These are phyloP conservation scores for Iselma pallidipennis DNA, from an alignment of 2,888 invertebrate species.

Conservation along the genomic window DNA sequence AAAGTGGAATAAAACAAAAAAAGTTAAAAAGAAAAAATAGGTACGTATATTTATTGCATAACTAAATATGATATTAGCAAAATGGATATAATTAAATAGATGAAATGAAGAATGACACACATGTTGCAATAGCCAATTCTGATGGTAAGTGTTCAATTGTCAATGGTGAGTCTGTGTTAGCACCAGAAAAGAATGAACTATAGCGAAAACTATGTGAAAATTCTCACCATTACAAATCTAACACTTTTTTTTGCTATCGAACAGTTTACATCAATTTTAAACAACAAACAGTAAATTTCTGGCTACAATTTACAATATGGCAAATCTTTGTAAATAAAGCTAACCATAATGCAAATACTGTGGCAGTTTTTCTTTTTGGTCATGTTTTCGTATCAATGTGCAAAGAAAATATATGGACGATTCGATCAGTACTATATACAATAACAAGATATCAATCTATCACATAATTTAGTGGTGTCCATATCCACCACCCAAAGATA, in stretches of 20 bases:
- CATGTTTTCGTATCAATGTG: slow-evolving; percentile 19
- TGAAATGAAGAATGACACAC: slow-evolving; percentile 25
- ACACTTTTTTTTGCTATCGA: slow-evolving; percentile 9
- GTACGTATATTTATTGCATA: slow-evolving; percentile 22
- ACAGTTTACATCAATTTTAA: not conserved
- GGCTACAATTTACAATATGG: slow-evolving; percentile 15
- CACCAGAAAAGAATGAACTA: not conserved
- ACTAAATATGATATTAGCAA: slow-evolving; percentile 13
- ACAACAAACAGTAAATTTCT: slow-evolving; percentile 16
- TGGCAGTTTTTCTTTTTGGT: not conserved
- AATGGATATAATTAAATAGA: slow-evolving; percentile 11
- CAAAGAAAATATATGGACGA: slow-evolving; percentile 10
- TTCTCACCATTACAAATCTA: slow-evolving; percentile 14
- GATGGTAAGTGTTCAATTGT: slow-evolving; percentile 18
- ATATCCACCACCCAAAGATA: slow-evolving; percentile 17
- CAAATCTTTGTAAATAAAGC: slow-evolving; percentile 21
- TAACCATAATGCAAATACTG: slow-evolving; percentile 11
- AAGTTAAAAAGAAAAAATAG: slow-evolving; percentile 15
- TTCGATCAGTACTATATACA: slow-evolving; percentile 22
- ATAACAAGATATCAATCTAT: slow-evolving; percentile 7
- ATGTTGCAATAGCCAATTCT: slow-evolving; percentile 15
- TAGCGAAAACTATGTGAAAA: not conserved
- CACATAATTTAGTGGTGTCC: slow-evolving; percentile 20
- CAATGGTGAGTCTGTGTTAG: not conserved
- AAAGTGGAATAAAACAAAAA: not conserved